Evolutionary conservation across 92 coral and sea anemone genomes (phyloP).

Genomic region (Isaurus tuberculatus): DNA sequence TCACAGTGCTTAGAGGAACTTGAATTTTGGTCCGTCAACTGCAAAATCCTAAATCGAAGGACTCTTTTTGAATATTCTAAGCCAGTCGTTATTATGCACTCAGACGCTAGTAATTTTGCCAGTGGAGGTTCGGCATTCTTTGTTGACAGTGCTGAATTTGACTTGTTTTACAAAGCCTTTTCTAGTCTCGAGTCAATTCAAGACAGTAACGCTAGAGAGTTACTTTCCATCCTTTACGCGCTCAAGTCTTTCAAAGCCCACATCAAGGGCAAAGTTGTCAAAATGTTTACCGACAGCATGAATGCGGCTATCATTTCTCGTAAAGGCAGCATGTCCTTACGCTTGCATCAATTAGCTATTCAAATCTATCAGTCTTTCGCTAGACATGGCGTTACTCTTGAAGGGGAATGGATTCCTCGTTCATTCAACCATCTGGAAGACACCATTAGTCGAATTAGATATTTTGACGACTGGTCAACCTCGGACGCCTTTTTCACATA

Average conservation of each 20-base stretch:
- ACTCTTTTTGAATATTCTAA: background rate
- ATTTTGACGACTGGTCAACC: no score
- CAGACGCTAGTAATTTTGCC: conserved; percentile 41
- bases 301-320: conserved; percentile 41
- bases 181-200: conserved; percentile 15
- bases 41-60: conserved; percentile 24
- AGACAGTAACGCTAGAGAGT: no score
- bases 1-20: conserved; percentile 34
- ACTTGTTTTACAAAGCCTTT: conserved; percentile 34
- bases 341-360: conserved; percentile 14
- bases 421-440: background rate
- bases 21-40: conserved; percentile 39
- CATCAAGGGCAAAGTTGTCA: conserved; percentile 44
- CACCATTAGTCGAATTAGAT: no score
- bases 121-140: conserved; percentile 40
- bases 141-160: conserved; percentile 7
- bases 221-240: conserved; percentile 22
- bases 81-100: conserved; percentile 43
- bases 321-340: conserved; percentile 52
- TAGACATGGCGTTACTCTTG: conserved; percentile 12
- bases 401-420: conserved; percentile 50
- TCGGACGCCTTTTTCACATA: no score
- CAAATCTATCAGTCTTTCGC: background rate
- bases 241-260: conserved; percentile 32
- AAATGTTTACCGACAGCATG: conserved; percentile 48